Evolutionary conservation across 92 coral and sea anemone genomes (phyloP), one percentile per base, ranked within the genome.

Genomic region (Anthopleura xanthogrammica): DNA sequence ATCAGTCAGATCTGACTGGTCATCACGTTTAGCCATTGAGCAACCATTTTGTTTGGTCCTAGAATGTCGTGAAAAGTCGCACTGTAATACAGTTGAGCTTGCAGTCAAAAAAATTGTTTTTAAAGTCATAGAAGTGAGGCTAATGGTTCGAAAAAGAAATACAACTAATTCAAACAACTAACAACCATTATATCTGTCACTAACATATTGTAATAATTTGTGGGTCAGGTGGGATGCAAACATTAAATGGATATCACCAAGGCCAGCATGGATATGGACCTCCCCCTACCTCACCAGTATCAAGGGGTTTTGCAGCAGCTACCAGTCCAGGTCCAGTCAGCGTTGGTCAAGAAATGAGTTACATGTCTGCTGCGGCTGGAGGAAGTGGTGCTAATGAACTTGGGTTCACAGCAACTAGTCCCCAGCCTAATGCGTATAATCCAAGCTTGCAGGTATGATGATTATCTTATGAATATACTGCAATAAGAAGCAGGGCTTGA

Each of bases 261-360:
- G 76, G 80, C 36, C 99, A 95, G 74, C 98, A 92, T 58, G 88
- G 85, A 79, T 96, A 95, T 86, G 99, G 98, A 12, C 96, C 93
- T 20, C 93, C 97, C 52, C 99, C 99, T 17, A 94, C 97, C 76
- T 96, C 99, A 12, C 99, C 99, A 8, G 95, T 96, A 5, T 94
- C 98, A 23, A 88, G 98, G 52, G 97, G 89, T 36, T 96, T 96
- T 85, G 92, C 97, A 74, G 82, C 99, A 36, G 94, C 94, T 17
- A 86, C 95, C 64, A 96, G 99, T 62, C 99, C 99, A 20, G 99
- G 99, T 55, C 99, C 99, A 56, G 95, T 94, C 50, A 85, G 81
- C 24, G 97, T 89, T 41, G 87, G 88, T 41, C 94, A 92, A 76
- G 93, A 94, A 40, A 84, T 93, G 11, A 89, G 89, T 55, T 94